A percentile compares a stretch with the other conserved stretches of the same genome.
Evolutionary conservation across 2,113 vertebrate genomes (phyloP).

Genomic region (Sphaerodactylus townsendi): DNA sequence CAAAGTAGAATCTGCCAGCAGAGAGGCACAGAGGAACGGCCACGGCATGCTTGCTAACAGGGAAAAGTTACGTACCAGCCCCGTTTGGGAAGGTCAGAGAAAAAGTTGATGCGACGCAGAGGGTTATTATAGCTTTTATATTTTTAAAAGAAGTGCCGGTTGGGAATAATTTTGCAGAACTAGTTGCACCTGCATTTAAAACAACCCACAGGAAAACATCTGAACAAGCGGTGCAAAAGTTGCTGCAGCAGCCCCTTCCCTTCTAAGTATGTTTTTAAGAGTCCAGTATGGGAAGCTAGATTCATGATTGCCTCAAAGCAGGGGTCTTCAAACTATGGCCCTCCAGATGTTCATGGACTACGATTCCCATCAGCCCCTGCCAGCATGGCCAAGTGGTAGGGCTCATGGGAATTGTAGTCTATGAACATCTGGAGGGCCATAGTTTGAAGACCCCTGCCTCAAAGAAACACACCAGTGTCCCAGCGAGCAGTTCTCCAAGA

Average conservation of each 20-base stretch:
- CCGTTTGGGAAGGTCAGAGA: conserved; percentile 52
- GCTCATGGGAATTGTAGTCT: too few species aligned
- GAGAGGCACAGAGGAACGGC: conserved; percentile 51
- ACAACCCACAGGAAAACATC: neutral
- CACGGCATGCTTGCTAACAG: conserved; percentile 35
- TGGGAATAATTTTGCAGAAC: conserved; percentile 43
- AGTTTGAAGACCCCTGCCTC: too few species aligned
- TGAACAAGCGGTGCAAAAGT: conserved; percentile 22
- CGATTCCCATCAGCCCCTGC: too few species aligned
- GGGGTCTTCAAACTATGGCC: too few species aligned
- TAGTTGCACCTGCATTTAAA: conserved; percentile 34
- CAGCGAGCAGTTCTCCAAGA: neutral
- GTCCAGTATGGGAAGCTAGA: conserved; percentile 28
- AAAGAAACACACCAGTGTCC: conserved; percentile 10
- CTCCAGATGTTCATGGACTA: too few species aligned
- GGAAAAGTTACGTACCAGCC: conserved; percentile 35
- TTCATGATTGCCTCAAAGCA: neutral
- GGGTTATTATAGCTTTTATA: conserved; percentile 3
- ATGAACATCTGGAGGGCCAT: too few species aligned
- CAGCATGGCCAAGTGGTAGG: too few species aligned
- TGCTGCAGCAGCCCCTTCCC: conserved; percentile 35
- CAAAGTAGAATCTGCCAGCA: conserved; percentile 57
- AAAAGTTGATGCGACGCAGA: conserved; percentile 54
- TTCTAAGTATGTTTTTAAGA: conserved; percentile 43
- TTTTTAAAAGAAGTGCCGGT: conserved; percentile 9